phyloP scores from a whole-genome alignment of 2,888 invertebrate species.

The Pecten maximus region DNA sequence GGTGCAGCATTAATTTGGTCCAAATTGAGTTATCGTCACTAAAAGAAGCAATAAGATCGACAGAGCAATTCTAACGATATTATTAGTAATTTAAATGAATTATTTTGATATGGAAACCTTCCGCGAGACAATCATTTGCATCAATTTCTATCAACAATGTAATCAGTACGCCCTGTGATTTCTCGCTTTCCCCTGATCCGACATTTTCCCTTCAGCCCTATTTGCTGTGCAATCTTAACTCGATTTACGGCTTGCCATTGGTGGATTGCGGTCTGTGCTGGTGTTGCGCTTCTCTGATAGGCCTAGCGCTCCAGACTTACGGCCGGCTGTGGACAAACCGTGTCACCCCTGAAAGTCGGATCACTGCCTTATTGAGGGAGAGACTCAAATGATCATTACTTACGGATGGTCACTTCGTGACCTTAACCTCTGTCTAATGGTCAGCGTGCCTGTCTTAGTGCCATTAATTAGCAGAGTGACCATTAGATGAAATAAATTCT shows the following conservation, averaged over 20 bases:
- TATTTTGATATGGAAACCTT: constrained; percentile 33
- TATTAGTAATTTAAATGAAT: constrained; percentile 33
- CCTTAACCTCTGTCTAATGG: constrained; percentile 20
- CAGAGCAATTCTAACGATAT: constrained; percentile 3
- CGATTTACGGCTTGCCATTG: constrained; percentile 16
- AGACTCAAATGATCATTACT: neutral
- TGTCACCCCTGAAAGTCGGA: neutral
- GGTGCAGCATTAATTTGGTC: constrained; percentile 30
- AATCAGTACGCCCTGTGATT: constrained; percentile 16
- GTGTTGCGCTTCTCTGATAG: neutral
- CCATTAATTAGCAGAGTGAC: constrained; percentile 23
- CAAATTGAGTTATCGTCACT: constrained; percentile 26
- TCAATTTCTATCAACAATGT: constrained; percentile 35
- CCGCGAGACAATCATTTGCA: constrained; percentile 35
- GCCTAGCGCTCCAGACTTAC: neutral
- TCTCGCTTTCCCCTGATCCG: neutral
- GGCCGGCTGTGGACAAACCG: neutral
- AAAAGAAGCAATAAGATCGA: constrained; percentile 22
- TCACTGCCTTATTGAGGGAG: neutral
- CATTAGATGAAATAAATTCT: constrained; percentile 30
- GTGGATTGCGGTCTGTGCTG: neutral
- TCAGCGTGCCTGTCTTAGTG: neutral
- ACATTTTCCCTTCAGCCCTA: neutral
- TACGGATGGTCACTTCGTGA: constrained; percentile 7
- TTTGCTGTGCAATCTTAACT: neutral